phyloP scores from a whole-genome alignment of 2,797 vertebrate species.

The Remorina albescens region DNA sequence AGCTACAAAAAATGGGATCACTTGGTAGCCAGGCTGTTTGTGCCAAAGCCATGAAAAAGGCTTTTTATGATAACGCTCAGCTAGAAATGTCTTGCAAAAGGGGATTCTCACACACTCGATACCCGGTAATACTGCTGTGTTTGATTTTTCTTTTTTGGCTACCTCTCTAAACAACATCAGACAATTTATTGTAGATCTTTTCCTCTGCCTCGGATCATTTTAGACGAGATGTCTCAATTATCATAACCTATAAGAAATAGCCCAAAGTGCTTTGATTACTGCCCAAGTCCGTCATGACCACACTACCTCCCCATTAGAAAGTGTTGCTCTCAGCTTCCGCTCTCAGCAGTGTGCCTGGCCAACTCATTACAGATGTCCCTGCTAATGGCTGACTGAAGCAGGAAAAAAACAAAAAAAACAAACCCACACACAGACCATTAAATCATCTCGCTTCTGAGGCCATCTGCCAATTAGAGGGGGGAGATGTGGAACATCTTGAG shows the following conservation, averaged over 20 bases:
- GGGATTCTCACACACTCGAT: slow-evolving; percentile 40
- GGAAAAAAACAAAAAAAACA: slow-evolving; percentile 81
- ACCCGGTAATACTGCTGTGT: slow-evolving; percentile 25
- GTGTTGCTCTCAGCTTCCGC: slow-evolving; percentile 81
- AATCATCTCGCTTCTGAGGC: slow-evolving; percentile 82
- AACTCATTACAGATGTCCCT: slow-evolving; percentile 86
- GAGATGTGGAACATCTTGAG: slow-evolving; percentile 84
- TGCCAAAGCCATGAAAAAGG: slow-evolving; percentile 68
- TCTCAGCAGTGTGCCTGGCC: slow-evolving; percentile 78
- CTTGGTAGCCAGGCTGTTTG: slow-evolving; percentile 69
- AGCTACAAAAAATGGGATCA: slow-evolving; percentile 75
- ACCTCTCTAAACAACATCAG: slow-evolving; percentile 58
- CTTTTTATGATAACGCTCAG: slow-evolving; percentile 67
- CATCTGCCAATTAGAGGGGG: slow-evolving; percentile 84
- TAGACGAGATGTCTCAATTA: slow-evolving; percentile 68
- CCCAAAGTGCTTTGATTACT: slow-evolving; percentile 77
- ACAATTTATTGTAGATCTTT: slow-evolving; percentile 37
- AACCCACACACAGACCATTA: slow-evolving; percentile 81
- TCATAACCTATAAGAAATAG: slow-evolving; percentile 62
- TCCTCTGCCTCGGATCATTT: slow-evolving; percentile 40
- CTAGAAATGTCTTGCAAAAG: slow-evolving; percentile 55
- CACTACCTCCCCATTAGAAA: slow-evolving; percentile 74
- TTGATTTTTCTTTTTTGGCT: slow-evolving; percentile 51
- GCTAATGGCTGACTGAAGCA: slow-evolving; percentile 84
- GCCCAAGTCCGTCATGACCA: slow-evolving; percentile 64